Conservation (phyloP, 1,140 invertebrate genomes). For the Vanessa atalanta region DNA sequence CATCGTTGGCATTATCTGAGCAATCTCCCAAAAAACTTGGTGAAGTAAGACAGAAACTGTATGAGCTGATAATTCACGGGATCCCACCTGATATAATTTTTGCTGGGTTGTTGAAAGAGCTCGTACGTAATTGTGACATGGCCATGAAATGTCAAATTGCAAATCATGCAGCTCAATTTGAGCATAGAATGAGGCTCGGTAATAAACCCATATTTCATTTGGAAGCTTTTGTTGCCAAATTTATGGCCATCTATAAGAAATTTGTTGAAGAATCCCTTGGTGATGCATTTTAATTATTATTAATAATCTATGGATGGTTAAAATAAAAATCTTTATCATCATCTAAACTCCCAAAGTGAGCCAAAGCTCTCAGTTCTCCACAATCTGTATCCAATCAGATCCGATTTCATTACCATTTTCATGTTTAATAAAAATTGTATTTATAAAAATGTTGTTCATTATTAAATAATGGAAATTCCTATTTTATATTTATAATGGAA, state of each 20-base stretch:
- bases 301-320: not conserved
- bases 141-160: constrained; percentile 93
- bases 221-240: constrained; percentile 97
- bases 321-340: not conserved
- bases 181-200: constrained; percentile 93
- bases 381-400: too few species aligned
- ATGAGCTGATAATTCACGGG: constrained; percentile 96
- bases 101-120: constrained; percentile 90
- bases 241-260: constrained; percentile 96
- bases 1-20: constrained; percentile 92
- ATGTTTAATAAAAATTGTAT: too few species aligned
- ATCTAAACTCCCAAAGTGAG: too few species aligned
- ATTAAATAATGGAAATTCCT: too few species aligned
- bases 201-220: constrained; percentile 98
- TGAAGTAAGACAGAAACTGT: constrained; percentile 92
- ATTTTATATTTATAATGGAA: too few species aligned
- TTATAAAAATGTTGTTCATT: too few species aligned
- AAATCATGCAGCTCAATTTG: constrained; percentile 91
- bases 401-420: too few species aligned
- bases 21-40: constrained; percentile 92
- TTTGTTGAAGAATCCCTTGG: constrained; percentile 86
- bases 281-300: constrained; percentile 62
- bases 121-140: constrained; percentile 94
- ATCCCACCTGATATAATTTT: constrained; percentile 98
- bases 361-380: too few species aligned